Conservation (phyloP, 2,797 vertebrate genomes). For the Notamacropus eugenii region DNA sequence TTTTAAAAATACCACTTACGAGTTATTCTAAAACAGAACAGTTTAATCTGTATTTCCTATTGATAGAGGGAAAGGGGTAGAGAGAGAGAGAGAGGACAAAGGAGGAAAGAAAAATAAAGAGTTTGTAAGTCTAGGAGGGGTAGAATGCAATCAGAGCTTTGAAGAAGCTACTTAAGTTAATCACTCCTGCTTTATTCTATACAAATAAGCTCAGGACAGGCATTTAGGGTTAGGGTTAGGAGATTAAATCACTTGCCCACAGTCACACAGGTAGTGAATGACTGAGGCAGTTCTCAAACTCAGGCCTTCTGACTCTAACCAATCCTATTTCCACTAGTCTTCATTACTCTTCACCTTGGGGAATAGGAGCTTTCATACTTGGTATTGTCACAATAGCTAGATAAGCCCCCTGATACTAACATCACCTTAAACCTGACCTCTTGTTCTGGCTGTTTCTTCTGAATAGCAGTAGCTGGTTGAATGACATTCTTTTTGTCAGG, state of each 20-base stretch:
- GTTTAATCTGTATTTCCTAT: not conserved
- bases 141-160: not conserved
- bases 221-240: not conserved
- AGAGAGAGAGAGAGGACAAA: not conserved
- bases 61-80: not conserved
- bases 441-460: not conserved
- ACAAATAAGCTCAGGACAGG: not conserved
- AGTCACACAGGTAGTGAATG: not conserved
- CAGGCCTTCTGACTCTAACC: not conserved
- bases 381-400: conserved; percentile 39
- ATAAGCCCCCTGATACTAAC: conserved; percentile 3
- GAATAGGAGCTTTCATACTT: conserved; percentile 37
- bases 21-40: not conserved
- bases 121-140: not conserved
- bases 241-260: not conserved
- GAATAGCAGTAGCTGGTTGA: not conserved
- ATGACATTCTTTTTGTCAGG: not conserved
- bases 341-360: not conserved
- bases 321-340: not conserved
- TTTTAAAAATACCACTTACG: not conserved
- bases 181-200: not conserved
- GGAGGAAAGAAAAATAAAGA: conserved; percentile 21
- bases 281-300: not conserved
- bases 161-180: not conserved
- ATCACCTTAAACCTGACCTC: not conserved